Percentiles rank a stretch among this genome's conserved stretches.
These are phyloP conservation scores for Piezodorus guildinii DNA, from an alignment of 1,140 invertebrate species.

Conservation along the genomic window DNA sequence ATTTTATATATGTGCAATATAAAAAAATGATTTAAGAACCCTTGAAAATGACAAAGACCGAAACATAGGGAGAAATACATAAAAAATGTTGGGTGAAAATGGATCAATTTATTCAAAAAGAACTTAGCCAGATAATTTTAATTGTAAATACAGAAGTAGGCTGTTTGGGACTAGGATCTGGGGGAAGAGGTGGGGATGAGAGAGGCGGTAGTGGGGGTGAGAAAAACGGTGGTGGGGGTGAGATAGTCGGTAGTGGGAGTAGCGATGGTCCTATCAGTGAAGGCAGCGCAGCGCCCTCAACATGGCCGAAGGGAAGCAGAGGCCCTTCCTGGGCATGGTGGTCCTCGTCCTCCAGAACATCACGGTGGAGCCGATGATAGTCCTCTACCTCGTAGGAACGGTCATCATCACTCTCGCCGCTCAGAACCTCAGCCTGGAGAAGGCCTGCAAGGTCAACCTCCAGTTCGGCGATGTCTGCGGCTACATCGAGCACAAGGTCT, in stretches of 20 bases:
- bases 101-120: too few relatives aligned
- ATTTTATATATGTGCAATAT: too few relatives aligned
- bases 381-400: constrained; percentile 66
- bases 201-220: too few relatives aligned
- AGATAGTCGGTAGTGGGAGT: too few relatives aligned
- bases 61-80: too few relatives aligned
- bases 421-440: constrained; percentile 76
- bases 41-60: too few relatives aligned
- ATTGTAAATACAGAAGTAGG: too few relatives aligned
- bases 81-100: too few relatives aligned
- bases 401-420: constrained; percentile 63
- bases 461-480: constrained; percentile 57
- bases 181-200: neutral
- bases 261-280: neutral
- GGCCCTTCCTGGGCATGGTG: constrained; percentile 32
- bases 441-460: constrained; percentile 70
- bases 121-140: too few relatives aligned
- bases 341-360: constrained; percentile 42
- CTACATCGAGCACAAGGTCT: constrained; percentile 53
- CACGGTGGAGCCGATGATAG: constrained; percentile 67
- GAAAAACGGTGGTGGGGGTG: too few relatives aligned
- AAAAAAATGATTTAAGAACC: too few relatives aligned
- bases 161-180: too few relatives aligned
- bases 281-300: neutral
- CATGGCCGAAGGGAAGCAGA: neutral